Evolutionary conservation across 2,797 vertebrate species (phyloP), one percentile per base, ranked within the genome.

Genomic region (Phataginus tricuspis): DNA sequence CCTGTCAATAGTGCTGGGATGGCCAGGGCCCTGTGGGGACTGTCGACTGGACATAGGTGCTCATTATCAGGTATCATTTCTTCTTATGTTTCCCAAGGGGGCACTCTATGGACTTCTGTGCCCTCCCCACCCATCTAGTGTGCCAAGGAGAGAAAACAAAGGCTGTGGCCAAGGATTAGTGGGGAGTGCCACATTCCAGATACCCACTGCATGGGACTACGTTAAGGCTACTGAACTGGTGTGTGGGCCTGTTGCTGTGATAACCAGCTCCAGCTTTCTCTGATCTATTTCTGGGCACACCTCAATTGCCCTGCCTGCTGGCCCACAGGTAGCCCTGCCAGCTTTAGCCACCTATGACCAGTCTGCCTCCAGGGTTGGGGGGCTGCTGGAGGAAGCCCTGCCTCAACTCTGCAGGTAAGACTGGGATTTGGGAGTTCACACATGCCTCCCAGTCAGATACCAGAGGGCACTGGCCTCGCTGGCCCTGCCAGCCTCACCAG

Each of bases 301-400:
- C 42, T 96, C 82, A 68, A 74, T 61, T 94, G 86, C 31, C n/a
- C 59, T 68, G 31, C 34, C 25, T 79, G 21, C 27, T 42, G 55
- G 61, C 27, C 34, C 8, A 75, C 25, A 80, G 45, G 23, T 61
- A 25, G 31, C 8, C 75, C 7, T 59, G n/a, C 16, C 37, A 79
- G 15, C 23, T 72, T 45, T 57, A 19, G 57, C 72, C 9, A 14
- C 74, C 34, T 8, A 7, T 69, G 71, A 79, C 55, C 74, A 18
- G 39, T 66, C 18, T 74, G 45, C 37, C 51, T 72, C 15, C n/a
- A 23, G 66, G 72, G 23, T 27, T 74, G 12, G 59, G 25, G 49
- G 57, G 53, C 59, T 66, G 89, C 92, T 95, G 93, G 74, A 93
- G 23, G 80, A 49, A 37, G 97, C 57, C 90, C 94, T 96, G 94